Conservation (phyloP, 2,113 vertebrate species). For the Glaucidium brasilianum region DNA sequence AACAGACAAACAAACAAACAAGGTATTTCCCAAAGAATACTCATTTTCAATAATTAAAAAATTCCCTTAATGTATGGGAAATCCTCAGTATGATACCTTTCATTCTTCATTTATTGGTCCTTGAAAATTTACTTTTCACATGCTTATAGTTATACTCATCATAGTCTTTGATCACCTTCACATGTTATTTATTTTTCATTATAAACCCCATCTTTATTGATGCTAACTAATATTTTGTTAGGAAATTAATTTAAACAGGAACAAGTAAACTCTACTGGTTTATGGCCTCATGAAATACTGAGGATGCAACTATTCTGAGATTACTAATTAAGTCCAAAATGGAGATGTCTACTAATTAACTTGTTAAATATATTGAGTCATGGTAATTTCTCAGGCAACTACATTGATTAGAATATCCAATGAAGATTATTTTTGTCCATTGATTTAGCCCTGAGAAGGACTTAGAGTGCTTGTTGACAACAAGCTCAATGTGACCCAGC, state of each 20-base stretch:
- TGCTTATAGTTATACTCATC: background rate
- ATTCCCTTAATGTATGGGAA: background rate
- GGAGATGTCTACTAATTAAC: background rate
- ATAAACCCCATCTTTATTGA: background rate
- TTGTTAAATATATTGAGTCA: background rate
- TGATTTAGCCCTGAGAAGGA: background rate
- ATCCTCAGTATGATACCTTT: background rate
- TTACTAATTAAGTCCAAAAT: background rate
- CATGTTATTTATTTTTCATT: background rate
- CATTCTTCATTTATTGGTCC: background rate
- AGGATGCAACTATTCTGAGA: background rate
- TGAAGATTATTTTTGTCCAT: background rate
- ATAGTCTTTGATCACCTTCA: background rate
- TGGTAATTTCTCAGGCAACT: background rate
- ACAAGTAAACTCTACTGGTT: background rate
- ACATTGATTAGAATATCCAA: background rate
- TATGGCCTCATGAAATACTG: background rate
- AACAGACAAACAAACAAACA: background rate
- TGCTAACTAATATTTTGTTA: background rate
- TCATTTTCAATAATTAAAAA: background rate
- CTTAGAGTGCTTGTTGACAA: no score
- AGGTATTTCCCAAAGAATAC: background rate
- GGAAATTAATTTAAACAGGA: background rate
- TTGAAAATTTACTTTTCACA: background rate
- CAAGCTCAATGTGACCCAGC: no score